These are phyloP conservation scores for Hydrozoanthus gracilis DNA, from an alignment of 92 coral and sea anemone genomes.

Conservation along the genomic window DNA sequence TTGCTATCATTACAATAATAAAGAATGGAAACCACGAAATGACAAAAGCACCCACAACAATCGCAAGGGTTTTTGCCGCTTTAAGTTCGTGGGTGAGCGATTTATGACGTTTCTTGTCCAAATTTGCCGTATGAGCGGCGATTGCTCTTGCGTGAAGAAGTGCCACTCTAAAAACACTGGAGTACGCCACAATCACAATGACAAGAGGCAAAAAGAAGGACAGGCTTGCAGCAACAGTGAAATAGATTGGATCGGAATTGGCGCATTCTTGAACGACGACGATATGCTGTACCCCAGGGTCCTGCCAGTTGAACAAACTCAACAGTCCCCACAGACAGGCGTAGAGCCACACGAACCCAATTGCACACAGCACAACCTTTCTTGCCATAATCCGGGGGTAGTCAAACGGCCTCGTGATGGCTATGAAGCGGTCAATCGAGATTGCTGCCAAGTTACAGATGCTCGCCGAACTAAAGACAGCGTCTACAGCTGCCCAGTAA, in stretches of 20 bases:
- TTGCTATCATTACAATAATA: slow-evolving; percentile 17
- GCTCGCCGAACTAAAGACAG: slow-evolving; percentile 80
- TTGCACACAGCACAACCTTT: slow-evolving; percentile 63
- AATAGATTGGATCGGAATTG: slow-evolving; percentile 21
- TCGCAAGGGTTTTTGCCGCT: slow-evolving; percentile 40
- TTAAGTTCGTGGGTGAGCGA: slow-evolving; percentile 35
- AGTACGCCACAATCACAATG: slow-evolving; percentile 21
- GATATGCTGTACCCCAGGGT: slow-evolving; percentile 35
- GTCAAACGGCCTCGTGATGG: slow-evolving; percentile 87
- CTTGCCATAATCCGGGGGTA: slow-evolving; percentile 82
- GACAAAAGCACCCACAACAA: slow-evolving; percentile 47
- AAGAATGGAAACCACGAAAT: slow-evolving; percentile 44
- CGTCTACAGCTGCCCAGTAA: slow-evolving; percentile 80
- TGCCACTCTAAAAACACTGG: slow-evolving; percentile 40
- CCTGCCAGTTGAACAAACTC: slow-evolving; percentile 73
- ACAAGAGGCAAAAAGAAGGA: slow-evolving; percentile 37
- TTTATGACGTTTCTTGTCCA: slow-evolving; percentile 20
- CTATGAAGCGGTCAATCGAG: slow-evolving; percentile 91
- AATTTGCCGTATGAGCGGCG: slow-evolving; percentile 3
- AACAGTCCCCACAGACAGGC: slow-evolving; percentile 85
- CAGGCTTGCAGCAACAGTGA: slow-evolving; percentile 19
- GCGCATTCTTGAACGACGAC: slow-evolving; percentile 25
- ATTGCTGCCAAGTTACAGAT: slow-evolving; percentile 92
- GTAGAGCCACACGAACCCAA: slow-evolving; percentile 86
- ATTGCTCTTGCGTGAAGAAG: slow-evolving; percentile 37